Percentiles rank a stretch among this genome's conserved stretches.
Evolutionary conservation across 2,113 vertebrate species (phyloP).

Genomic region (Chaenogobius annularis): DNA sequence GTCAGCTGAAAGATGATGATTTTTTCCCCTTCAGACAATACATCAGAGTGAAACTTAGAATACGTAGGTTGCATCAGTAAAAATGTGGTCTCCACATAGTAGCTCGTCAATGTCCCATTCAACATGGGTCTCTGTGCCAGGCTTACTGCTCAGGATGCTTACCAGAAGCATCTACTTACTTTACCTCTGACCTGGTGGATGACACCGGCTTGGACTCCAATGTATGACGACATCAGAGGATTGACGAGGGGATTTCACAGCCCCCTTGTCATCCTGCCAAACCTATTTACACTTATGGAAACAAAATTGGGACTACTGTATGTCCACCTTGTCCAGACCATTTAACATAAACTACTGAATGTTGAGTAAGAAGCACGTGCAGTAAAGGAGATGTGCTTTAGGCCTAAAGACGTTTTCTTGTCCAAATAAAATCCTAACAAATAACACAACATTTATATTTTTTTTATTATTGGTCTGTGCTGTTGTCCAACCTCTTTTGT

Average conservation of each 20-base stretch:
- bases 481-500: conserved; percentile 26
- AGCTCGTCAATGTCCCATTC: conserved; percentile 40
- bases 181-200: conserved; percentile 73
- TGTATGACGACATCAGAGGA: conserved; percentile 64
- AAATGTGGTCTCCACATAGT: neutral
- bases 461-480: neutral
- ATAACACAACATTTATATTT: neutral
- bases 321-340: neutral
- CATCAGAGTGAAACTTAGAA: no score
- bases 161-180: conserved; percentile 49
- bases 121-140: conserved; percentile 51
- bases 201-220: conserved; percentile 60
- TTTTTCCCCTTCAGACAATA: neutral
- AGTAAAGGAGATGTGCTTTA: neutral
- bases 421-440: neutral
- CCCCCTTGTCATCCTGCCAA: conserved; percentile 32
- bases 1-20: neutral
- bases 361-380: neutral
- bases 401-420: no score
- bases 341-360: neutral
- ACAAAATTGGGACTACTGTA: neutral
- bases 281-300: conserved; percentile 15
- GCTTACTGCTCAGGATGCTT: conserved; percentile 43
- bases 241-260: conserved; percentile 56
- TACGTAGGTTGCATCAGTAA: neutral